A percentile compares a stretch with the other conserved stretches of the same genome.
These are phyloP conservation scores for Macrophya annulata DNA, from an alignment of 2,888 invertebrate species.

Conservation along the genomic window DNA sequence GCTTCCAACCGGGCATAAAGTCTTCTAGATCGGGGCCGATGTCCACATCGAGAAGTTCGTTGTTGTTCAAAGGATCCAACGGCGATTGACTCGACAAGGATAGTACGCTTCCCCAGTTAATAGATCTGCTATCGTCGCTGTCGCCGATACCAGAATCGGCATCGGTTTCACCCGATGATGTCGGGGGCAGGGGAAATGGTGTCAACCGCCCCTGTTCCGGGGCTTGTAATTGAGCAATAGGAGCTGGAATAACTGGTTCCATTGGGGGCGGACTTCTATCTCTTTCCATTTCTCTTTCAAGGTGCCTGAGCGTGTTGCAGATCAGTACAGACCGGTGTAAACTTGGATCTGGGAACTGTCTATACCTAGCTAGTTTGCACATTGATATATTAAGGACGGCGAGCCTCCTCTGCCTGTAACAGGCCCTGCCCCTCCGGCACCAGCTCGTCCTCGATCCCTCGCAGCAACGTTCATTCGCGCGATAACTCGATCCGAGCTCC, in stretches of 20 bases:
- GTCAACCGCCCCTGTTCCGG: conserved; percentile 77
- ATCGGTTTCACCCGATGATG: conserved; percentile 84
- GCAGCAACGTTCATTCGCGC: conserved; percentile 83
- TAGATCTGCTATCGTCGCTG: conserved; percentile 85
- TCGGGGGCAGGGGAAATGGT: conserved; percentile 79
- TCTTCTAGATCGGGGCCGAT: conserved; percentile 85
- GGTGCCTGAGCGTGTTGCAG: conserved; percentile 94
- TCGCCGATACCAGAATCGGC: conserved; percentile 90
- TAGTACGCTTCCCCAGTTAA: conserved; percentile 96
- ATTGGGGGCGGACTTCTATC: conserved; percentile 80
- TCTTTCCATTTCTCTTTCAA: conserved; percentile 94
- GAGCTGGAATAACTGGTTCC: conserved; percentile 78
- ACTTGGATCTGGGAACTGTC: conserved; percentile 94
- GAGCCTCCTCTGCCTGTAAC: conserved; percentile 92
- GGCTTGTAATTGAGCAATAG: conserved; percentile 78
- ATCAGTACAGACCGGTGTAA: conserved; percentile 95
- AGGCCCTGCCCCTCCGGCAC: conserved; percentile 89
- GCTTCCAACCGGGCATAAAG: conserved; percentile 82
- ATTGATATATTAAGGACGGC: conserved; percentile 96
- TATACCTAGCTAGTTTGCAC: conserved; percentile 93
- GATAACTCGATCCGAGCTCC: conserved; percentile 85
- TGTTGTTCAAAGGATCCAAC: conserved; percentile 90
- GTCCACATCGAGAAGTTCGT: conserved; percentile 86
- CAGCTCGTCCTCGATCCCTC: conserved; percentile 88
- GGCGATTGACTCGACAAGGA: conserved; percentile 93